These are phyloP conservation scores for Axea sp. DNA, from an alignment of 2,888 invertebrate species.

Conservation along the genomic window DNA sequence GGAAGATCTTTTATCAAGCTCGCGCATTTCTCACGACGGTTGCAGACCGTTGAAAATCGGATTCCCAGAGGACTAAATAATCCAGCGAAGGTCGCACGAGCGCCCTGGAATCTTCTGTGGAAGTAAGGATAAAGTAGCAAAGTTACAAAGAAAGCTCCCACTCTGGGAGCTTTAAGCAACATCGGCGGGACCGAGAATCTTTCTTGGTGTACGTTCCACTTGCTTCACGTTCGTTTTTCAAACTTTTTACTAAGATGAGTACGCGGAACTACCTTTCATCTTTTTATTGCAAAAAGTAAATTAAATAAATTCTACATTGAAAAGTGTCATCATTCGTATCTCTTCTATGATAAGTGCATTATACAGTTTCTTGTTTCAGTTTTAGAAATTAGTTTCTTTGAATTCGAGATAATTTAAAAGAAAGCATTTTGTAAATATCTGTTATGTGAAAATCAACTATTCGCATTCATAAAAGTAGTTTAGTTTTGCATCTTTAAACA, in stretches of 20 bases:
- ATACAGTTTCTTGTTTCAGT: slow-evolving; percentile 20
- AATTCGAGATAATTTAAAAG: not conserved
- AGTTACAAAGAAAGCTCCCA: slow-evolving; percentile 70
- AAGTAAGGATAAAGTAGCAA: slow-evolving; percentile 69
- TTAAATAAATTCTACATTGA: slow-evolving; percentile 64
- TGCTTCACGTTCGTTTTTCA: slow-evolving; percentile 48
- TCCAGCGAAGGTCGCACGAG: slow-evolving; percentile 59
- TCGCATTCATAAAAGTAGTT: no score
- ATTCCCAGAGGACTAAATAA: slow-evolving; percentile 60
- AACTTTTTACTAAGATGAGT: slow-evolving; percentile 49
- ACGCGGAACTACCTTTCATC: slow-evolving; percentile 64
- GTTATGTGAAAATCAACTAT: not conserved
- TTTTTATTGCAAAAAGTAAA: slow-evolving; percentile 65
- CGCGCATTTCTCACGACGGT: slow-evolving; percentile 50
- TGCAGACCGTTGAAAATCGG: slow-evolving; percentile 56
- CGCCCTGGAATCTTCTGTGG: slow-evolving; percentile 47
- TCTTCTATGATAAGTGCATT: slow-evolving; percentile 10
- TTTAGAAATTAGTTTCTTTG: slow-evolving; percentile 18
- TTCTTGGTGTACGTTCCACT: slow-evolving; percentile 45
- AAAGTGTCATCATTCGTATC: slow-evolving; percentile 43
- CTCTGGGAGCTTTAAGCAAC: slow-evolving; percentile 67
- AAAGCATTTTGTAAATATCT: slow-evolving; percentile 4
- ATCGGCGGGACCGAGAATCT: slow-evolving; percentile 60
- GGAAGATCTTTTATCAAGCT: slow-evolving; percentile 33
- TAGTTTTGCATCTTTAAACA: no score